These are phyloP conservation scores for Platichthys flesus DNA, from an alignment of 2,113 vertebrate genomes.

Conservation along the genomic window DNA sequence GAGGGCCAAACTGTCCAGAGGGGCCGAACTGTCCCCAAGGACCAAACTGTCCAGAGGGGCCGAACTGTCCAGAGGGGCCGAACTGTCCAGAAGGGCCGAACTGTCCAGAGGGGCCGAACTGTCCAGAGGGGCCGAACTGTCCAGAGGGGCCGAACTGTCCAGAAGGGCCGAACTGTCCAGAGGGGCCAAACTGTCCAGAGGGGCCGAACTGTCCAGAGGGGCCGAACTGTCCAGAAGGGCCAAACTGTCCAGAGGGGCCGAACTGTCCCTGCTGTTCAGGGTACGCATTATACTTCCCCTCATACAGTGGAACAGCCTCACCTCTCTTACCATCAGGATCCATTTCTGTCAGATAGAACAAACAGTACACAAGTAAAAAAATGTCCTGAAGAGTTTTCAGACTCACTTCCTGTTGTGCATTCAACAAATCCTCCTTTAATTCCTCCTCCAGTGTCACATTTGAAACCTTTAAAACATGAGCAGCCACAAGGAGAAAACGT, in stretches of 20 bases:
- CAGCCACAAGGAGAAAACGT: too few species aligned
- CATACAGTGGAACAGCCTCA: background rate
- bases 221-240: background rate
- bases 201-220: background rate
- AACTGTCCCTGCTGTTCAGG: background rate
- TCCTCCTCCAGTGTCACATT: too few species aligned
- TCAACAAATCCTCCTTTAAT: too few species aligned
- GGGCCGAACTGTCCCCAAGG: too few species aligned
- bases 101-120: background rate
- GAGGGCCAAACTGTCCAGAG: background rate
- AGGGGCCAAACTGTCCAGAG: background rate
- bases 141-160: background rate
- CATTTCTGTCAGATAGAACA: slow-evolving; percentile 4
- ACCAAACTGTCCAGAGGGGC: too few species aligned
- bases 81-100: background rate
- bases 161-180: background rate
- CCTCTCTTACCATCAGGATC: rapidly evolving
- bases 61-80: too few species aligned
- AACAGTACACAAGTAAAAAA: background rate
- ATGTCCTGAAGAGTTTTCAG: background rate
- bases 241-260: background rate
- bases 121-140: background rate
- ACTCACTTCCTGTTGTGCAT: background rate
- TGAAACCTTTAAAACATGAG: too few species aligned
- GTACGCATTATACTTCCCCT: background rate